These are phyloP conservation scores for Drosophila arawakana DNA, from an alignment of 1,140 invertebrate species.

Conservation along the genomic window DNA sequence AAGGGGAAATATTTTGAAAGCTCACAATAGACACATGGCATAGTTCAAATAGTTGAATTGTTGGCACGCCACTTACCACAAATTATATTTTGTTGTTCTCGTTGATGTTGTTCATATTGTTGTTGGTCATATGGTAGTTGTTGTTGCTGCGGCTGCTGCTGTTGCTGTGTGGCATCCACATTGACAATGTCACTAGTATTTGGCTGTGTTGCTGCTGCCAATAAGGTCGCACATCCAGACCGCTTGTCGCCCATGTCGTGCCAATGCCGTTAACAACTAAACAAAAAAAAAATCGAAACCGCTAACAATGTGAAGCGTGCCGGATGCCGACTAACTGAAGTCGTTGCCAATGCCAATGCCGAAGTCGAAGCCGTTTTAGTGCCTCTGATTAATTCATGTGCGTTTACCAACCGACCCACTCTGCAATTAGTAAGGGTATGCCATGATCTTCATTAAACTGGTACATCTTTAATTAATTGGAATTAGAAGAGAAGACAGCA, in stretches of 20 bases:
- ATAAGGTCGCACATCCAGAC: slow-evolving; percentile 51
- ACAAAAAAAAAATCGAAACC: slow-evolving; percentile 34
- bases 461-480: background rate
- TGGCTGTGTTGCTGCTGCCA: slow-evolving; percentile 13
- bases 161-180: slow-evolving; percentile 11
- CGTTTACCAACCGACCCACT: slow-evolving; percentile 10
- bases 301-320: slow-evolving; percentile 44
- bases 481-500: background rate
- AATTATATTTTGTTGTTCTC: slow-evolving; percentile 49
- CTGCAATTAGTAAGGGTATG: slow-evolving; percentile 4
- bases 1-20: slow-evolving; percentile 64
- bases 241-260: slow-evolving; percentile 71
- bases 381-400: slow-evolving; percentile 50
- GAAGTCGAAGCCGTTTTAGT: slow-evolving; percentile 34
- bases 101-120: slow-evolving; percentile 19
- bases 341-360: slow-evolving; percentile 39
- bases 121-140: slow-evolving; percentile 23
- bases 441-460: background rate
- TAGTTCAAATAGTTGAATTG: slow-evolving; percentile 74
- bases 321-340: slow-evolving; percentile 25
- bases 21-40: slow-evolving; percentile 53
- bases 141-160: slow-evolving; percentile 30
- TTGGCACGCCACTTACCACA: slow-evolving; percentile 69
- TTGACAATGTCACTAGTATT: slow-evolving; percentile 13
- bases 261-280: slow-evolving; percentile 57